Base-by-base conservation (phyloP, 2,888 invertebrate genomes). In the Apotomis betuletana region DNA sequence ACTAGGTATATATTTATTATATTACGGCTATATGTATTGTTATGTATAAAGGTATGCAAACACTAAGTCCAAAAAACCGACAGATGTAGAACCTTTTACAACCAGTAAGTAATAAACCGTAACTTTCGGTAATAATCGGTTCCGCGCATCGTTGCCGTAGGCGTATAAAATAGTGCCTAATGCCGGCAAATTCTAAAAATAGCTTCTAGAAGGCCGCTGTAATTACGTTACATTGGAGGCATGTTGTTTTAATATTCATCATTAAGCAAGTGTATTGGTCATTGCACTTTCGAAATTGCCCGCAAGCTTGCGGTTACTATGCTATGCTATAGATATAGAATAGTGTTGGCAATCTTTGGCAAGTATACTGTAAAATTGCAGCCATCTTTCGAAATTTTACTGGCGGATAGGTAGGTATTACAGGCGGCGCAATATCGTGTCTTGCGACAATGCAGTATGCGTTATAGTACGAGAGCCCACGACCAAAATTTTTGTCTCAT, bases 71-170 rank as follows among this genome's bases (percentile, higher is more conserved):
- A 41, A 41, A 6, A 41, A 41, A 41, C 41, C 3, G 41, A 5
- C 41, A 41, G 0, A 41, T 15, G 6, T 41, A 41, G 4, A 41
- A 41, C 6, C 4, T 41, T 41, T 41, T 41, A 4, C 41, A 41
- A 6, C 41, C 41, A 41, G 41, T 6, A 41, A 41, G 41, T 41
- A 41, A 41, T 49, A 51, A 63, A 67, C 58, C 62, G 57, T 51
- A 36, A 58, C 59, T 63, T 63, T 72, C 72, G 72, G 44, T 58
- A 54, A 68, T 67, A 54, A 68, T 46, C 72, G 72, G 67, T 68
- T 68, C 57, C 58, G 54, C 8, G 46, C 52, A 15, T 44, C 67
- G 36, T 52, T 52, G n/a, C 5, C 36, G 12, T 3, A 12, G 60
- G 12, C 61, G 49, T 51, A 57, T 55, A 62, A n/a, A 27, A 59